Conservation (phyloP, 1,140 invertebrate genomes). For the Leptoteleia sp. region DNA sequence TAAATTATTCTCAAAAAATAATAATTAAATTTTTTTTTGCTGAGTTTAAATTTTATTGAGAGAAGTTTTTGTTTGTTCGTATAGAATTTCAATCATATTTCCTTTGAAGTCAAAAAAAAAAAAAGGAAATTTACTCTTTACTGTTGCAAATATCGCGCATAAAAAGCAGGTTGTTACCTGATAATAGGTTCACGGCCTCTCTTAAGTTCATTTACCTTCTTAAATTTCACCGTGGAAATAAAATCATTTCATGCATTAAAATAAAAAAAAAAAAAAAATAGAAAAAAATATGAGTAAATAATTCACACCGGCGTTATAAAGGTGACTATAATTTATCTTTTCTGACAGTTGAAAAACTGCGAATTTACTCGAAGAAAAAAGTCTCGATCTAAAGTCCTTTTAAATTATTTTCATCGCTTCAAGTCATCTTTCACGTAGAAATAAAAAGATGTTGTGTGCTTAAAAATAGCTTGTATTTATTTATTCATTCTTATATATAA, state of each 20-base stretch:
- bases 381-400: neutral
- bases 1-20: no score
- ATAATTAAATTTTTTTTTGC: no score
- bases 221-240: neutral
- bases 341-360: neutral
- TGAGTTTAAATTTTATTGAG: no score
- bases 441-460: neutral
- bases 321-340: conserved; percentile 7
- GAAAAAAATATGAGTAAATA: no score
- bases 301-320: neutral
- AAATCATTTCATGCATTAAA: conserved; percentile 3
- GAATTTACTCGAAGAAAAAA: conserved; percentile 1
- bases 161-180: conserved; percentile 4
- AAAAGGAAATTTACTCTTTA: no score
- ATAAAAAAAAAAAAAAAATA: no score
- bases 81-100: no score
- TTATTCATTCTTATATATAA: no score
- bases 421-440: neutral
- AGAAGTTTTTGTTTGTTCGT: no score
- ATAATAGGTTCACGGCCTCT: conserved; percentile 2
- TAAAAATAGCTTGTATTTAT: no score
- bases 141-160: neutral
- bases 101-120: no score
- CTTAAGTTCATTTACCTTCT: conserved; percentile 10
- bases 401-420: neutral